Percentiles rank a stretch among this genome's conserved stretches.
Evolutionary conservation across 1,140 invertebrate species (phyloP).

Genomic region (Lepidostoma basale): DNA sequence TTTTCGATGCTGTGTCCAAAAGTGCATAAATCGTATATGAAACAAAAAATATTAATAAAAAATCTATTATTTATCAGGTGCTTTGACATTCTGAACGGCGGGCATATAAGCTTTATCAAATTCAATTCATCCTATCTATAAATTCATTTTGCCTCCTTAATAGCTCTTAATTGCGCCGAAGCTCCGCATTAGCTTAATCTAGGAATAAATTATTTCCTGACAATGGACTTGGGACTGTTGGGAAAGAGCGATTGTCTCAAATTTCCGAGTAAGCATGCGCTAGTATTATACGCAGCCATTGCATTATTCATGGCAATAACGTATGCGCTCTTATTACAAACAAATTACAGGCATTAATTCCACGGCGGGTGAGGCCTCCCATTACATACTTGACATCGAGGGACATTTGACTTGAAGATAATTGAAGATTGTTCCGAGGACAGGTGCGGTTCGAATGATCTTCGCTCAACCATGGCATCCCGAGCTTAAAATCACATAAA

Average conservation of each 20-base stretch:
- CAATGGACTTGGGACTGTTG: conserved; percentile 5
- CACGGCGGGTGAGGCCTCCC: conserved; percentile 26
- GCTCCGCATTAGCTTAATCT: conserved; percentile 17
- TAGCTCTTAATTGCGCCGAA: conserved; percentile 14
- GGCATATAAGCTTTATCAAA: no score
- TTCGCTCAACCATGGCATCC: neutral
- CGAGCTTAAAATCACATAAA: no score
- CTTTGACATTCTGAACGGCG: no score
- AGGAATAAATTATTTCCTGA: conserved; percentile 23
- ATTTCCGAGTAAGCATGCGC: neutral
- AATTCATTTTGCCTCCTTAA: neutral
- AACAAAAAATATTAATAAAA: no score
- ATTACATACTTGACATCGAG: conserved; percentile 44
- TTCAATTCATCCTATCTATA: conserved; percentile 13
- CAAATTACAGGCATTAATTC: conserved; percentile 44
- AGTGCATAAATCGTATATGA: no score
- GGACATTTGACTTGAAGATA: conserved; percentile 43
- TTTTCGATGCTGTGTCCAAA: no score
- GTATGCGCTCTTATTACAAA: conserved; percentile 30
- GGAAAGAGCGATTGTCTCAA: conserved; percentile 21
- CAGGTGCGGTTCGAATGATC: conserved; percentile 35
- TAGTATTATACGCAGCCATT: neutral
- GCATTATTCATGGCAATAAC: conserved; percentile 26
- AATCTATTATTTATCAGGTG: no score
- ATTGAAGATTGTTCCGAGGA: conserved; percentile 35